Percentiles rank a stretch among this genome's conserved stretches.
Evolutionary conservation across 2,113 vertebrate genomes (phyloP).

Genomic region (Lasiurus borealis): DNA sequence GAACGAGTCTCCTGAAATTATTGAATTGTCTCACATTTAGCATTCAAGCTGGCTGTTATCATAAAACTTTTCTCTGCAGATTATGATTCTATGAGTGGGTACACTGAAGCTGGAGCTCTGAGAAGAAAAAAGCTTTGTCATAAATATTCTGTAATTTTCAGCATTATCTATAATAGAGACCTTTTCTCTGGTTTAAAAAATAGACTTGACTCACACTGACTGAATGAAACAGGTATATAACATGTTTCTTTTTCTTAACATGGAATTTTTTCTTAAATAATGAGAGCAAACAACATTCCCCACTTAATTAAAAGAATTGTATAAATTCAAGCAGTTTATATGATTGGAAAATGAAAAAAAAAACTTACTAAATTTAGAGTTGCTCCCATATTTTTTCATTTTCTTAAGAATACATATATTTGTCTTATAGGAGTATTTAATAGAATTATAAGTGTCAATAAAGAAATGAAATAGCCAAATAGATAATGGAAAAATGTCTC

Average conservation of each 20-base stretch:
- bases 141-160: not conserved
- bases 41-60: not conserved
- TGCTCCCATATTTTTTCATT: constrained; percentile 58
- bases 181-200: not conserved
- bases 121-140: not conserved
- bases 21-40: not conserved
- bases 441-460: constrained; percentile 65
- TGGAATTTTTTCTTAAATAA: constrained; percentile 60
- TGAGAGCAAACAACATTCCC: constrained; percentile 39
- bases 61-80: not conserved
- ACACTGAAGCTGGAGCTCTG: not conserved
- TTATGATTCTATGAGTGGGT: not conserved
- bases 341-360: constrained; percentile 60
- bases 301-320: constrained; percentile 53
- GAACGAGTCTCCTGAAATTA: not conserved
- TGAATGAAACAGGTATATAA: constrained; percentile 23
- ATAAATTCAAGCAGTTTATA: constrained; percentile 64
- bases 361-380: constrained; percentile 58
- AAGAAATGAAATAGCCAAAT: constrained; percentile 56
- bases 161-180: not conserved
- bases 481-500: constrained; percentile 54
- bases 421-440: constrained; percentile 63
- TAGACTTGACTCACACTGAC: not conserved
- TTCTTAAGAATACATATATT: constrained; percentile 69
- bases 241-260: constrained; percentile 39